Conservation (phyloP, 2,888 invertebrate genomes). For the Trachelus troglodyta region DNA sequence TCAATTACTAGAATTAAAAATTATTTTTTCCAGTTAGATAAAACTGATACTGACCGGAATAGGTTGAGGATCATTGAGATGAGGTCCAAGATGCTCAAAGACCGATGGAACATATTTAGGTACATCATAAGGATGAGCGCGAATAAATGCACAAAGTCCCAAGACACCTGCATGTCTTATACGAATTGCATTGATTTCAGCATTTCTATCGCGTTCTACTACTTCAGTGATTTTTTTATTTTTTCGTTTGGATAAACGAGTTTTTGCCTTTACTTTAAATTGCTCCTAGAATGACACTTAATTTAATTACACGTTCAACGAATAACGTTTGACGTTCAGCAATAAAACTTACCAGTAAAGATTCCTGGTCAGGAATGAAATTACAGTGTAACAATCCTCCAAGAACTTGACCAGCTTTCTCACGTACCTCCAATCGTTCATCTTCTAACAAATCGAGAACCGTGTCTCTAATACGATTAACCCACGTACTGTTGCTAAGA, state of each 20-base stretch:
- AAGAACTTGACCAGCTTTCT: constrained; percentile 83
- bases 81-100: constrained; percentile 81
- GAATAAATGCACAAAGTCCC: constrained; percentile 88
- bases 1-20: too few species aligned
- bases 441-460: constrained; percentile 79
- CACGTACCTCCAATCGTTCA: constrained; percentile 82
- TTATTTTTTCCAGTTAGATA: too few species aligned
- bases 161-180: constrained; percentile 86
- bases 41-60: constrained; percentile 75
- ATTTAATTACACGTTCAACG: not conserved
- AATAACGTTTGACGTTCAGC: not conserved
- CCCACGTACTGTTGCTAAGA: constrained; percentile 68
- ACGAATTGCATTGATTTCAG: constrained; percentile 62
- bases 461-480: constrained; percentile 72
- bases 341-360: constrained; percentile 69
- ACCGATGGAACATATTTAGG: constrained; percentile 82
- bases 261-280: constrained; percentile 70
- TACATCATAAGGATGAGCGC: constrained; percentile 89
- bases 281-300: constrained; percentile 62
- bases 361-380: constrained; percentile 74
- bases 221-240: constrained; percentile 30
- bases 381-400: constrained; percentile 89
- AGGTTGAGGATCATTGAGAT: constrained; percentile 89
- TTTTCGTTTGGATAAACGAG: constrained; percentile 58
- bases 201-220: constrained; percentile 26